Evolutionary conservation across 23 tunicate genomes (phyloP).

Genomic region (Styela clava): DNA sequence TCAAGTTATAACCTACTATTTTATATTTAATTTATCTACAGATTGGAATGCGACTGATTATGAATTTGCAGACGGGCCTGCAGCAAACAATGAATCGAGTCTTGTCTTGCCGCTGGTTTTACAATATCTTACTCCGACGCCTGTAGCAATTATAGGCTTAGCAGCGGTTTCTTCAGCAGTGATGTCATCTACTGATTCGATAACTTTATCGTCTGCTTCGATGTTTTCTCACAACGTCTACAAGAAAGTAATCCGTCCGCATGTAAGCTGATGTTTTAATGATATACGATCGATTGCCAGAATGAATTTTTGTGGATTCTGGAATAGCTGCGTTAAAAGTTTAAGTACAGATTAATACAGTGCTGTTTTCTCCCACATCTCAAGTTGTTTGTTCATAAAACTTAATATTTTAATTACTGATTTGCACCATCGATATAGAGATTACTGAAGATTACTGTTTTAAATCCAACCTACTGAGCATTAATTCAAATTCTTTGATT

Average conservation of each 20-base stretch:
- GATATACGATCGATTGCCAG: too few species aligned
- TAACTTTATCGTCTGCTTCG: conserved; percentile 26
- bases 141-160: conserved; percentile 30
- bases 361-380: too few species aligned
- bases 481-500: too few species aligned
- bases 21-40: background rate
- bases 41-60: conserved; percentile 28
- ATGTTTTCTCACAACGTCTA: conserved; percentile 31
- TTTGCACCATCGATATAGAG: too few species aligned
- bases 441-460: too few species aligned
- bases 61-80: background rate
- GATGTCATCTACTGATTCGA: conserved; percentile 32
- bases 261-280: conserved; percentile 18
- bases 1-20: too few species aligned
- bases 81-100: conserved; percentile 21
- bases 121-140: conserved; percentile 18
- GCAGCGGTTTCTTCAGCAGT: conserved; percentile 33
- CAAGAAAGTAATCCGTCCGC: conserved; percentile 11
- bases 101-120: conserved; percentile 19
- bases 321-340: too few species aligned
- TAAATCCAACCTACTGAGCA: too few species aligned
- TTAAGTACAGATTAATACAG: too few species aligned
- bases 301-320: too few species aligned
- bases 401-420: too few species aligned
- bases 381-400: too few species aligned